Conservation (phyloP, 53 echinoderm and acorn worm genomes). For the Echinarachnius parma region DNA sequence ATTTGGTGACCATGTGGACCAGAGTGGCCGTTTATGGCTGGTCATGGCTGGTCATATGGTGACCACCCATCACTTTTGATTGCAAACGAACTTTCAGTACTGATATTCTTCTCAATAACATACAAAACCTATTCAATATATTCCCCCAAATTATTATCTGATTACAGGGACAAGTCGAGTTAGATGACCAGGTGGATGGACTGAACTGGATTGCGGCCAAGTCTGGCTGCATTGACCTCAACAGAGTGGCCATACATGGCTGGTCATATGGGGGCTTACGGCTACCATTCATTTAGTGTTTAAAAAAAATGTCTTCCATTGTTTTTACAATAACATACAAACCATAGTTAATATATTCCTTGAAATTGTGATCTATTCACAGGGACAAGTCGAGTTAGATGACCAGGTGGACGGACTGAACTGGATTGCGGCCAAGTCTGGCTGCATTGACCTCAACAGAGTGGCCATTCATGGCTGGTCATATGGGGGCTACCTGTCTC, state of each 20-base stretch:
- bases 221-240: constrained; percentile 87
- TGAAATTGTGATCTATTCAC: not conserved
- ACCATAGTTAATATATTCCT: too few relatives aligned
- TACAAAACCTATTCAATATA: not conserved
- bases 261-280: constrained; percentile 99
- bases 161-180: constrained; percentile 81
- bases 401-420: constrained; percentile 97
- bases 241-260: constrained; percentile 90
- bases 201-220: constrained; percentile 91
- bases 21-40: too few relatives aligned
- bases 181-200: constrained; percentile 97
- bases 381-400: constrained; percentile 93
- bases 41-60: too few relatives aligned
- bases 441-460: constrained; percentile 80
- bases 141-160: not conserved
- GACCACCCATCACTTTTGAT: constrained; percentile 72
- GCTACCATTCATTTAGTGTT: too few relatives aligned
- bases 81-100: not conserved
- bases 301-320: too few relatives aligned
- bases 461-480: constrained; percentile 99
- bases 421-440: constrained; percentile 91
- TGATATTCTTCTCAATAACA: not conserved
- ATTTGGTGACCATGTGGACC: too few relatives aligned
- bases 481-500: constrained; percentile 93
- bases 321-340: too few relatives aligned